Evolutionary conservation across 2,797 vertebrate genomes (phyloP), one percentile per base, ranked within the genome.

Genomic region (Scarus forsteni): DNA sequence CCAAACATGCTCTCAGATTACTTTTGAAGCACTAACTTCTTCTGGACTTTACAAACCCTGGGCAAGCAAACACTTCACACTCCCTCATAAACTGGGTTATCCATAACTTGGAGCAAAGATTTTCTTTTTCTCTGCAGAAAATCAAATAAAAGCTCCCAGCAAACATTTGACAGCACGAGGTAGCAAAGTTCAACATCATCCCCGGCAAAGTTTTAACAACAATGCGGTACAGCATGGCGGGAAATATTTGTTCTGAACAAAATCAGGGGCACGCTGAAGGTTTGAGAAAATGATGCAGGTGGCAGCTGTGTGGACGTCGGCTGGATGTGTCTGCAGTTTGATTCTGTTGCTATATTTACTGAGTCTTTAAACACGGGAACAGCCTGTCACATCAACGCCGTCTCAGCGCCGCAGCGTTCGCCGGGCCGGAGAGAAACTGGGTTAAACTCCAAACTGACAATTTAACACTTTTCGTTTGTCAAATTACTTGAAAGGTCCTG

Each of bases 311-410:
- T 6, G 68, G 67, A 72, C 57, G 61, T 34, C 4, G 4, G 60
- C 49, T 59, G 61, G 71, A 81, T 79, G 64, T 51, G 79, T 58
- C 52, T 72, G 46, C 10, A 52, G 75, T 89, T 81, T 75, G 82
- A 87, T 80, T 82, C 48, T 39, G 54, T 6, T 73, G 80, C 84
- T 83, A 81, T 80, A 88, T 89, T 86, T 88, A 83, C 65, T 53
- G 64, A 1, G 46, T 34, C 59, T 69, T 75, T 83, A 54, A 77
- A 49, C 60, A 3, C 46, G 3, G 7, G 54, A 12, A 60, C 60
- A 10, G 72, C 65, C 69, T 80, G 87, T 85, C 84, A 87, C 7
- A 67, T 73, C 71, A 62, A 55, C 75, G 66, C 66, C 64, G 65
- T 65, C 51, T 58, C 71, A 45, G 43, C 70, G 83, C 75, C 64